Conservation (phyloP, 1,140 invertebrate species). For the Microvelia longipes region DNA sequence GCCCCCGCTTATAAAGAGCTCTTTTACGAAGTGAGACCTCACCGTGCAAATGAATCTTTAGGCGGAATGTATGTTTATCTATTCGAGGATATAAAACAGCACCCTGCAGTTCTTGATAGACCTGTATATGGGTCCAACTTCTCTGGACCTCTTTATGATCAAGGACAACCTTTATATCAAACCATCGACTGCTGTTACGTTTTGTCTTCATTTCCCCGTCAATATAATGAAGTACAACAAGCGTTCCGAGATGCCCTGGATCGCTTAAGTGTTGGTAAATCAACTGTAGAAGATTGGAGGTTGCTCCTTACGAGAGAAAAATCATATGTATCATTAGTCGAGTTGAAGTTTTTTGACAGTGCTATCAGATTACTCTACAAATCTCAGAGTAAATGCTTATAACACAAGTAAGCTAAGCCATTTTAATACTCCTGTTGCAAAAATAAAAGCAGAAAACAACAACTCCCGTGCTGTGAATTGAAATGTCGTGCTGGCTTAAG, state of each 20-base stretch:
- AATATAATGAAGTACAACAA: neutral
- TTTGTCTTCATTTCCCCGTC: neutral
- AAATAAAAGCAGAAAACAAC: neutral
- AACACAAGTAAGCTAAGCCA: neutral
- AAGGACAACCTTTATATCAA: neutral
- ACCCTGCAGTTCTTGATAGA: slow-evolving; percentile 4
- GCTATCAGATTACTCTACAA: neutral
- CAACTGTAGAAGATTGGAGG: neutral
- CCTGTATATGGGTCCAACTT: slow-evolving; percentile 1
- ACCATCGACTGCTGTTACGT: neutral
- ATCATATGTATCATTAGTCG: neutral
- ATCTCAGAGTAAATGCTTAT: neutral
- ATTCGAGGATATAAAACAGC: neutral
- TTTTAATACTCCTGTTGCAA: neutral
- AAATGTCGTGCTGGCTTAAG: neutral
- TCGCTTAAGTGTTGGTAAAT: neutral
- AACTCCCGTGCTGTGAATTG: neutral
- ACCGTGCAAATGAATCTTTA: neutral
- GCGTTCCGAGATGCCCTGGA: neutral
- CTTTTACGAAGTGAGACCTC: neutral
- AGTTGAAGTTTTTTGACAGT: neutral
- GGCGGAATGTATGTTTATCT: slow-evolving; percentile 1
- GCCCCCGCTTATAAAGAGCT: neutral
- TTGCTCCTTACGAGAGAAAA: neutral
- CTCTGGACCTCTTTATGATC: neutral